Conservation (phyloP, 2,797 vertebrate genomes). For the Bovichtus variegatus region DNA sequence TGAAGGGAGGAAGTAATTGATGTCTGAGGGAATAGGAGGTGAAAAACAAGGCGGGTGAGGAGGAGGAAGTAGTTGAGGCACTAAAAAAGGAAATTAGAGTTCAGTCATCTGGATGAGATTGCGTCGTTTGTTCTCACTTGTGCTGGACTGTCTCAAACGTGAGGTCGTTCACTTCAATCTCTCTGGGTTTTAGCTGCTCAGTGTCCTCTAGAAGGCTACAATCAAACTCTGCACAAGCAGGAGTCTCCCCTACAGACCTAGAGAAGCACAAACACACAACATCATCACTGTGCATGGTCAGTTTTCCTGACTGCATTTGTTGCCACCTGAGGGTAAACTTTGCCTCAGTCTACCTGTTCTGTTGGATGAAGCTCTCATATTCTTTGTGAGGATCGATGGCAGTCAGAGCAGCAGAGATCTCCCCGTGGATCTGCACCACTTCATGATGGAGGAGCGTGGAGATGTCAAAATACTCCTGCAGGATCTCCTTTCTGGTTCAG, state of each 20-base stretch:
- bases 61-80: slow-evolving; percentile 32
- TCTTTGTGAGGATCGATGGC: slow-evolving; percentile 88
- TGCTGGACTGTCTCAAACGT: slow-evolving; percentile 94
- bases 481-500: slow-evolving; percentile 90
- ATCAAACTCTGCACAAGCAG: slow-evolving; percentile 88
- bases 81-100: slow-evolving; percentile 19
- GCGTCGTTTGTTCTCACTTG: slow-evolving; percentile 80
- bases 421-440: slow-evolving; percentile 87
- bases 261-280: slow-evolving; percentile 23
- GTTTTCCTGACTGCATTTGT: background rate
- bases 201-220: slow-evolving; percentile 89
- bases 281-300: background rate
- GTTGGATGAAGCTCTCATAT: slow-evolving; percentile 91
- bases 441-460: slow-evolving; percentile 93
- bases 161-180: slow-evolving; percentile 93
- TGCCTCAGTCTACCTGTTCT: slow-evolving; percentile 85
- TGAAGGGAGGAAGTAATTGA: slow-evolving; percentile 14
- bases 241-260: slow-evolving; percentile 85
- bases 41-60: background rate
- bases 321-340: background rate
- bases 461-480: slow-evolving; percentile 93
- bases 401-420: slow-evolving; percentile 85
- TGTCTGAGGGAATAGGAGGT: slow-evolving; percentile 4
- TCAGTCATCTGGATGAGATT: slow-evolving; percentile 9
- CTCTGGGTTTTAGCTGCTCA: slow-evolving; percentile 83